These are phyloP conservation scores for Phacellophora camtschatica DNA, from an alignment of 30 jellyfish, hydroid and myxozoan species.

Conservation along the genomic window DNA sequence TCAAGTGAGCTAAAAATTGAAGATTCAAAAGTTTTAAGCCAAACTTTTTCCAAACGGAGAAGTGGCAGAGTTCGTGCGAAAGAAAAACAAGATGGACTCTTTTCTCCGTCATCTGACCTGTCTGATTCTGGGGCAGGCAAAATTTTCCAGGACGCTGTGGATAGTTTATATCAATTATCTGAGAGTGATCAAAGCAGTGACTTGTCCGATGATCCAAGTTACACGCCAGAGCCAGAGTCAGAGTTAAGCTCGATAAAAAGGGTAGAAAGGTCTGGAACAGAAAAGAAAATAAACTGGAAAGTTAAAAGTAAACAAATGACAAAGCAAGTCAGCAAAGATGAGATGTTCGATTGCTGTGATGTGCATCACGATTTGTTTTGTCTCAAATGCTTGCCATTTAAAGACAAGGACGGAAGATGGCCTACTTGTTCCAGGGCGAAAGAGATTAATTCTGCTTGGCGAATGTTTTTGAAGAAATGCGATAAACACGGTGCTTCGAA, in stretches of 20 bases:
- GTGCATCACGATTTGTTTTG: conserved; percentile 35
- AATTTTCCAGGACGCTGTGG: neutral
- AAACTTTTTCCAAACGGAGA: neutral
- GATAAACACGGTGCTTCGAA: neutral
- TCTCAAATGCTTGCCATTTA: conserved; percentile 29
- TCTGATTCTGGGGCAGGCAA: neutral
- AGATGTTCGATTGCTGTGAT: conserved; percentile 56
- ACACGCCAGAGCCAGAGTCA: neutral
- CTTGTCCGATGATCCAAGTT: conserved; percentile 13
- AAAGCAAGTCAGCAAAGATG: conserved; percentile 15
- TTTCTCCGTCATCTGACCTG: neutral
- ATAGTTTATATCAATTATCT: conserved; percentile 1
- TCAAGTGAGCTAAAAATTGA: neutral
- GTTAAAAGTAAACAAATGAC: neutral
- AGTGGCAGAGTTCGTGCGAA: conserved; percentile 19
- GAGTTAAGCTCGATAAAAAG: neutral
- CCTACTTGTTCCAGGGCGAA: conserved; percentile 37
- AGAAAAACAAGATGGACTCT: neutral
- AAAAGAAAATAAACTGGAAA: neutral
- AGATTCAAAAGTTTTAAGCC: neutral
- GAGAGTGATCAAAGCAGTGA: conserved; percentile 4
- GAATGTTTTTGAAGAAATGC: conserved; percentile 5
- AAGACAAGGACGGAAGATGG: conserved; percentile 27
- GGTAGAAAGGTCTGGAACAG: neutral
- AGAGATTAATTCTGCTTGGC: conserved; percentile 43